phyloP scores from a whole-genome alignment of 2,888 invertebrate species.

The Yponomeuta evonymella region DNA sequence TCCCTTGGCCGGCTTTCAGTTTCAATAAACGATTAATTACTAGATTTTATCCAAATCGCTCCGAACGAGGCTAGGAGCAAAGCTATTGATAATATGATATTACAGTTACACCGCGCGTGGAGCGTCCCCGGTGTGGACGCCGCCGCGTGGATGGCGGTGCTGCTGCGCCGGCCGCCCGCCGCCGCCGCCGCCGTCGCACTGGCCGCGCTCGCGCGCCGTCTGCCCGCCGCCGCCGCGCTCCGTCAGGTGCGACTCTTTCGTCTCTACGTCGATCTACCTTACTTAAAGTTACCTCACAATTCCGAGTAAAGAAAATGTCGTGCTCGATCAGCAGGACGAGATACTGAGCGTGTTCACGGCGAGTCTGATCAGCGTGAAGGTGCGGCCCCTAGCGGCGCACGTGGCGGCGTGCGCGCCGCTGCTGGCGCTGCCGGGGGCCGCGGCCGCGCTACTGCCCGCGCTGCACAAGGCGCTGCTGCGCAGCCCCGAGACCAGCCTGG shows the following conservation, averaged over 20 bases:
- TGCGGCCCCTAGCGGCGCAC: conserved; percentile 81
- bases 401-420: conserved; percentile 81
- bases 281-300: too few species aligned
- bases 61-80: background rate
- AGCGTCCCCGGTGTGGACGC: conserved; percentile 52
- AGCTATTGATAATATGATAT: conserved; percentile 6
- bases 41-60: too few species aligned
- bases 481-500: conserved; percentile 93
- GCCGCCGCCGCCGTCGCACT: conserved; percentile 77
- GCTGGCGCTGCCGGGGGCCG: conserved; percentile 76
- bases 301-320: too few species aligned
- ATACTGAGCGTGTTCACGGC: conserved; percentile 13
- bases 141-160: conserved; percentile 66
- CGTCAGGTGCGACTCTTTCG: too few species aligned
- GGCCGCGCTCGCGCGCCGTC: conserved; percentile 78
- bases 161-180: conserved; percentile 64
- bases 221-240: conserved; percentile 27
- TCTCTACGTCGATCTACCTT: too few species aligned
- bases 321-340: background rate
- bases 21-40: too few species aligned
- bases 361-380: conserved; percentile 85
- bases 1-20: too few species aligned
- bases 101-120: conserved; percentile 64
- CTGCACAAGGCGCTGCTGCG: conserved; percentile 93
- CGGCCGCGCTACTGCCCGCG: conserved; percentile 90